Evolutionary conservation across 2,888 invertebrate genomes (phyloP).

Genomic region (Sepioteuthis lessoniana): DNA sequence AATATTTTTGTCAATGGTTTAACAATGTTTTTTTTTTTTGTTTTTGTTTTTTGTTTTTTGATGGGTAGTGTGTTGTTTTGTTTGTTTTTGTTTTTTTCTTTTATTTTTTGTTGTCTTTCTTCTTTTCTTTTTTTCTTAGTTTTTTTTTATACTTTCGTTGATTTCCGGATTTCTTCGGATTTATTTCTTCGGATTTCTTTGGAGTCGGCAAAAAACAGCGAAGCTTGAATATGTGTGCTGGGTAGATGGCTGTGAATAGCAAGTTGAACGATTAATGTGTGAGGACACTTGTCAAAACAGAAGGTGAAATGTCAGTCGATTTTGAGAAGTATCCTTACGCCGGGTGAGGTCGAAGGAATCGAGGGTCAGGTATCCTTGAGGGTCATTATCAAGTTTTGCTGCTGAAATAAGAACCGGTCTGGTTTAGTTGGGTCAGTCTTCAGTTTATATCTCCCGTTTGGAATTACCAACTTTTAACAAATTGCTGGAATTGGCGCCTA

Average conservation of each 20-base stretch:
- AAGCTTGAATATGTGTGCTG: neutral
- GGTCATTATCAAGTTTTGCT: conserved; percentile 33
- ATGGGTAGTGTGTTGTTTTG: too few species aligned
- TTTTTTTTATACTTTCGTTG: neutral
- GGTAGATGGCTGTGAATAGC: neutral
- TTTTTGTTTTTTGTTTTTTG: too few species aligned
- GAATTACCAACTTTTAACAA: neutral
- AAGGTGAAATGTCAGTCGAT: neutral
- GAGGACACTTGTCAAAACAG: conserved; percentile 10
- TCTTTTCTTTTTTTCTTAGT: too few species aligned
- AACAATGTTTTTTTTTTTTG: too few species aligned
- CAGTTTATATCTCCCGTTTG: neutral
- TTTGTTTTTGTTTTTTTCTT: too few species aligned
- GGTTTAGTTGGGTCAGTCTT: neutral
- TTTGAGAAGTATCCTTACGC: neutral
- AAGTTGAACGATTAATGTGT: neutral
- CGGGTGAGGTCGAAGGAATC: neutral
- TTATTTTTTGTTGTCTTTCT: neutral
- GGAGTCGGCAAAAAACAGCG: neutral
- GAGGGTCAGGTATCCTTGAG: neutral
- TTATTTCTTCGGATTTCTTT: neutral
- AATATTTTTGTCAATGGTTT: too few species aligned
- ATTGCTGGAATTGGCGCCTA: neutral
- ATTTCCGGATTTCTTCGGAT: neutral
- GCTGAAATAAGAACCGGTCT: neutral